Conservation (phyloP, 2,113 vertebrate genomes). For the Recurvirostra avosetta region DNA sequence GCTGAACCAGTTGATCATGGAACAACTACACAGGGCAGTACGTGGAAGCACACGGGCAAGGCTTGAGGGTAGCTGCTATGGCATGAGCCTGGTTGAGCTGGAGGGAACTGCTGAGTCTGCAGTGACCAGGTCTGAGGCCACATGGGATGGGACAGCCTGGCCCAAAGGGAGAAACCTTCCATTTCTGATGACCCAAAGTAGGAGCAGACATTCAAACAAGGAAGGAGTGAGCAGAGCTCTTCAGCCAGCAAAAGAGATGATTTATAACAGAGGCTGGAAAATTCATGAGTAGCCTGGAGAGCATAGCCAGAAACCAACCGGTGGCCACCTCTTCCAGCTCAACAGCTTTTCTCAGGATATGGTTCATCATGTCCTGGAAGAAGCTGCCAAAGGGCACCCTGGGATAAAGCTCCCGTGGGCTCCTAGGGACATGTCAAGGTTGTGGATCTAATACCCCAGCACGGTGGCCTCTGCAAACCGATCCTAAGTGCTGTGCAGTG, state of each 20-base stretch:
- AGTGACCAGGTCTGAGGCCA: neutral
- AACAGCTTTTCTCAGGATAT: neutral
- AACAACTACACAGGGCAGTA: neutral
- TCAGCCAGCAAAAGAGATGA: neutral
- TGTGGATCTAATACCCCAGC: neutral
- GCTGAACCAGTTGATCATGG: neutral
- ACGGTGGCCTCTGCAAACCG: neutral
- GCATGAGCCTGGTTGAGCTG: neutral
- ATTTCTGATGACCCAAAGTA: neutral
- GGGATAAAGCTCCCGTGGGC: neutral
- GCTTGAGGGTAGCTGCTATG: rapidly evolving
- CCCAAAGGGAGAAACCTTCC: neutral
- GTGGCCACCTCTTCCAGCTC: neutral
- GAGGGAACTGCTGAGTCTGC: neutral
- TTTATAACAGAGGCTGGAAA: neutral
- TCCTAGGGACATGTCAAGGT: rapidly evolving
- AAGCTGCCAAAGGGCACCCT: neutral
- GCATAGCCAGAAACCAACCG: rapidly evolving
- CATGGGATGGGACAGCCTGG: neutral
- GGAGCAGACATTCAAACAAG: neutral
- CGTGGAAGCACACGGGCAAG: neutral
- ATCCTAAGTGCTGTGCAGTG: neutral
- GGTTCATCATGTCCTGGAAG: neutral
- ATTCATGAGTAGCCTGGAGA: neutral
- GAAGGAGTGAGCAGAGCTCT: neutral